A percentile compares a stretch with the other conserved stretches of the same genome.
phyloP scores from a whole-genome alignment of 2,113 vertebrate species.

The Puntigrus tetrazona region DNA sequence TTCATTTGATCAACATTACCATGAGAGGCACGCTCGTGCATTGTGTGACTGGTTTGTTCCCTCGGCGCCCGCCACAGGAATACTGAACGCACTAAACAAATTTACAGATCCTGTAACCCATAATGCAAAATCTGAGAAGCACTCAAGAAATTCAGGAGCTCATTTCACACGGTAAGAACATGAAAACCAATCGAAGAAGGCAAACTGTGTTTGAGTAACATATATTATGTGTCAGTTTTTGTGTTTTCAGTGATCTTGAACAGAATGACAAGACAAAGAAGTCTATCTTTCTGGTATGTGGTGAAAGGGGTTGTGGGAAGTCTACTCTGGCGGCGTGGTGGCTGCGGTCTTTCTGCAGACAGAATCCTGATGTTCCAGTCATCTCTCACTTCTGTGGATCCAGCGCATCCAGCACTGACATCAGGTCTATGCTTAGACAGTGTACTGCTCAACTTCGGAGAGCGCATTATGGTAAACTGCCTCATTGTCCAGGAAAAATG shows the following conservation, averaged over 20 bases:
- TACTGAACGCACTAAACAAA: constrained; percentile 58
- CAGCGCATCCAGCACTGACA: constrained; percentile 57
- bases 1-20: constrained; percentile 37
- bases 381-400: constrained; percentile 63
- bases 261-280: constrained; percentile 28
- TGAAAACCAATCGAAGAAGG: not conserved
- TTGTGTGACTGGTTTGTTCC: constrained; percentile 59
- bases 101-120: constrained; percentile 47
- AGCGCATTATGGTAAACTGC: constrained; percentile 56
- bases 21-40: constrained; percentile 54
- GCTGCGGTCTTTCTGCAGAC: constrained; percentile 58
- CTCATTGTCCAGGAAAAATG: not conserved
- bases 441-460: constrained; percentile 57
- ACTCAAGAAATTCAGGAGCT: not conserved
- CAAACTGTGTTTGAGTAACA: not conserved
- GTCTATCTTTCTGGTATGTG: constrained; percentile 64
- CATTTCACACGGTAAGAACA: constrained; percentile 13
- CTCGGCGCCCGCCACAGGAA: constrained; percentile 54
- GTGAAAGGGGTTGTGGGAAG: constrained; percentile 68
- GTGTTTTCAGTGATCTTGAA: constrained; percentile 6
- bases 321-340: constrained; percentile 62
- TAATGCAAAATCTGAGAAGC: constrained; percentile 1
- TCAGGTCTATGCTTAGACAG: constrained; percentile 61
- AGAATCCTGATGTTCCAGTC: constrained; percentile 39
- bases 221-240: not conserved